Conservation (phyloP, 2,888 invertebrate genomes). For the Stegophylla sp. region DNA sequence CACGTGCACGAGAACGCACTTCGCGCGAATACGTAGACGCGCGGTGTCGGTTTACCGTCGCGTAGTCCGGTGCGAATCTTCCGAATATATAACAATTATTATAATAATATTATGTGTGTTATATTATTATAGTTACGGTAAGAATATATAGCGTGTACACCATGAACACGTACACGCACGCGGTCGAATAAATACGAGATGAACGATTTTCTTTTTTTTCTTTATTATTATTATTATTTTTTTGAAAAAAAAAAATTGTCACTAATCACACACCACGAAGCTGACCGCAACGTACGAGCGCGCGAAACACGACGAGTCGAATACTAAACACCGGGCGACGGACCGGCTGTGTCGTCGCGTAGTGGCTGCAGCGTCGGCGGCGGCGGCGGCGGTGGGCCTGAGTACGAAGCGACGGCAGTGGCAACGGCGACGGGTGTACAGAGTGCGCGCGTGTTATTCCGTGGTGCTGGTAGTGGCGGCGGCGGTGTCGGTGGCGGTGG, state of each 20-base stretch:
- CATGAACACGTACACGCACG: too few species aligned
- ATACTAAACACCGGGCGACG: conserved; percentile 43
- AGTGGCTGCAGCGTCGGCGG: conserved; percentile 5
- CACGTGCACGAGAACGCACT: neutral
- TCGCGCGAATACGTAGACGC: too few species aligned
- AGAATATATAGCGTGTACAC: too few species aligned
- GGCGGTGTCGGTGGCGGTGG: neutral
- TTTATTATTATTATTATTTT: neutral
- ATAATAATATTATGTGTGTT: too few species aligned
- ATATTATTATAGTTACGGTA: too few species aligned
- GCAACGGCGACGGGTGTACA: conserved; percentile 28
- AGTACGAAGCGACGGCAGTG: too few species aligned
- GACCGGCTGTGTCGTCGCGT: conserved; percentile 34
- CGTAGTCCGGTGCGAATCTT: neutral
- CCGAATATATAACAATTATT: neutral
- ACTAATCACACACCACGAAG: neutral
- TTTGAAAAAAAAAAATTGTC: neutral
- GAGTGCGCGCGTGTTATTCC: conserved; percentile 37
- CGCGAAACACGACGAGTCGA: conserved; percentile 47
- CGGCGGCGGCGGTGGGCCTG: neutral
- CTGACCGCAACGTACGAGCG: conserved; percentile 27
- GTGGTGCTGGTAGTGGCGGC: neutral
- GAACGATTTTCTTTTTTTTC: neutral
- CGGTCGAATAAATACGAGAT: too few species aligned
- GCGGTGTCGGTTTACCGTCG: neutral